These are phyloP conservation scores for Babylonia areolata DNA, from an alignment of 1,140 invertebrate species.

Conservation along the genomic window DNA sequence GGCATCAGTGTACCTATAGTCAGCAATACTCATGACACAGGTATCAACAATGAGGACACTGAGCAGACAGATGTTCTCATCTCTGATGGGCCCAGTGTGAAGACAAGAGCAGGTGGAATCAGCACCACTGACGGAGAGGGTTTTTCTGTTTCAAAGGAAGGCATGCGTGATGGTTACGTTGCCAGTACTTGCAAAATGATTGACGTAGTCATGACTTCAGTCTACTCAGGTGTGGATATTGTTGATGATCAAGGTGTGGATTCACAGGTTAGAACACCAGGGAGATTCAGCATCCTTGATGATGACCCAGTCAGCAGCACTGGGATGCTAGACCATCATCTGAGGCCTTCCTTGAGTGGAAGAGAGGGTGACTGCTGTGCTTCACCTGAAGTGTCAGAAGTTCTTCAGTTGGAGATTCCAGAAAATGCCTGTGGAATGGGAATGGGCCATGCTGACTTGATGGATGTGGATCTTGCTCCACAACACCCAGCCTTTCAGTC, in stretches of 20 bases:
- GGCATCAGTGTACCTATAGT: not conserved
- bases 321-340: not conserved
- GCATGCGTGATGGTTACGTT: not conserved
- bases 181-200: not conserved
- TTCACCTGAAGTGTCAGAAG: not conserved
- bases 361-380: not conserved
- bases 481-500: not conserved
- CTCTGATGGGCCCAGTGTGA: too few species aligned
- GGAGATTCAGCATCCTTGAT: not conserved
- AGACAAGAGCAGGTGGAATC: too few species aligned
- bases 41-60: not conserved
- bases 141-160: too few species aligned
- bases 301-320: not conserved
- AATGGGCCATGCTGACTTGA: too few species aligned
- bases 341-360: too few species aligned
- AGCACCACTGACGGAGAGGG: too few species aligned
- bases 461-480: too few species aligned
- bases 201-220: not conserved
- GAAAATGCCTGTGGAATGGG: too few species aligned
- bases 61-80: not conserved
- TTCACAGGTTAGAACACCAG: not conserved
- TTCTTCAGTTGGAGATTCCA: too few species aligned
- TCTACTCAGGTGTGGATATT: not conserved
- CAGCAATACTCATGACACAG: not conserved
- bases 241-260: not conserved